A percentile compares a stretch with the other conserved stretches of the same genome.
These are phyloP conservation scores for Brenthis hecate DNA, from an alignment of 2,888 invertebrate species.

Conservation along the genomic window DNA sequence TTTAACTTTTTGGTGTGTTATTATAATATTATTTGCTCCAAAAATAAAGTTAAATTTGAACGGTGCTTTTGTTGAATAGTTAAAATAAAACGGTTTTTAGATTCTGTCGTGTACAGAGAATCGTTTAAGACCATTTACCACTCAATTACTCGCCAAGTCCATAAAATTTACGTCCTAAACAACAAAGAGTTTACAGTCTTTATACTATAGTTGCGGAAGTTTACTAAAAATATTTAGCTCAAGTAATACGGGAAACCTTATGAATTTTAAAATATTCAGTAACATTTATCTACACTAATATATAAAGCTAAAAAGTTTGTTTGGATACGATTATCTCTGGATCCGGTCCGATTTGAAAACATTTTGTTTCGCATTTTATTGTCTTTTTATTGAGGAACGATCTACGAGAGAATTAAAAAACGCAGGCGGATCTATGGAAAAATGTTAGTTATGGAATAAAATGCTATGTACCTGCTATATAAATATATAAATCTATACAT, in stretches of 20 bases:
- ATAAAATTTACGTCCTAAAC: slow-evolving; percentile 25
- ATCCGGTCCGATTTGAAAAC: no score
- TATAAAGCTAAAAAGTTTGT: no score
- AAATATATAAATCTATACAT: no score
- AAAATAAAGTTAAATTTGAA: neutral
- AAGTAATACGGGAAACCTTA: neutral
- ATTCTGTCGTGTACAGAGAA: slow-evolving; percentile 31
- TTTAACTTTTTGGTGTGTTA: neutral
- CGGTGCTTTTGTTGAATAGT: slow-evolving; percentile 3
- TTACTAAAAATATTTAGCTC: slow-evolving; percentile 1
- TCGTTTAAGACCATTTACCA: slow-evolving; percentile 32
- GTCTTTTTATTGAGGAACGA: no score
- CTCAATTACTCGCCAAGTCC: slow-evolving; percentile 34
- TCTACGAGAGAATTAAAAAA: no score
- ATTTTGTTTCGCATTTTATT: no score
- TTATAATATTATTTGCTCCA: neutral
- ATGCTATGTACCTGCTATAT: no score
- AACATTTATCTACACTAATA: no score
- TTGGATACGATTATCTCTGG: no score
- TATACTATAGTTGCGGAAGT: slow-evolving; percentile 7
- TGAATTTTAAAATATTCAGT: neutral
- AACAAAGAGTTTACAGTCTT: slow-evolving; percentile 19
- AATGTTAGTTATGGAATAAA: no score
- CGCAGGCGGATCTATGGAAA: no score
- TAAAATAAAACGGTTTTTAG: slow-evolving; percentile 24